Evolutionary conservation across 92 coral and sea anemone genomes (phyloP).

Genomic region (Pocillopora grandis): DNA sequence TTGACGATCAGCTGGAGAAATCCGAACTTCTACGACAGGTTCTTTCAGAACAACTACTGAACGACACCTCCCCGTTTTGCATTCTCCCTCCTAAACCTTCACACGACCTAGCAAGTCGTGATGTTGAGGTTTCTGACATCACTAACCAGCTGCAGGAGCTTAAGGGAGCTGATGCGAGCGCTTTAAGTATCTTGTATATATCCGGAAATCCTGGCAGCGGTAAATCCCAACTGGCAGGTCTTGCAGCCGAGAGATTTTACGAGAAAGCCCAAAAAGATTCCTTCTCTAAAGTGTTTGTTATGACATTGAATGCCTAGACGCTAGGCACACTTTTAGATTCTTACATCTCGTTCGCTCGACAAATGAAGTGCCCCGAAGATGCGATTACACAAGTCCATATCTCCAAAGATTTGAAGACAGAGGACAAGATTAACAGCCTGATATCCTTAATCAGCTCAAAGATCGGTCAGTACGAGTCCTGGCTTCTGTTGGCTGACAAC

Average conservation of each 20-base stretch:
- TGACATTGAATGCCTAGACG: neutral
- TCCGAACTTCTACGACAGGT: neutral
- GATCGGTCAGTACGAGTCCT: too few relatives aligned
- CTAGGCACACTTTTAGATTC: neutral
- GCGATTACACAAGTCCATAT: too few relatives aligned
- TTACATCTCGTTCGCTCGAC: neutral
- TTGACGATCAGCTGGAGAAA: neutral
- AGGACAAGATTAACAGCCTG: too few relatives aligned
- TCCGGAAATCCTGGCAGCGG: neutral
- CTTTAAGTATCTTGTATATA: neutral
- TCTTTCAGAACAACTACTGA: neutral
- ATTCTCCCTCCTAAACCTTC: neutral
- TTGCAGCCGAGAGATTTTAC: neutral
- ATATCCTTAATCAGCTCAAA: too few relatives aligned
- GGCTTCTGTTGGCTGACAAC: too few relatives aligned
- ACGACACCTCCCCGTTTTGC: neutral
- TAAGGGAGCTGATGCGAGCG: neutral
- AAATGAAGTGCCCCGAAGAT: too few relatives aligned
- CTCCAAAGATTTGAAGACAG: too few relatives aligned
- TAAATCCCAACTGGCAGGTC: neutral
- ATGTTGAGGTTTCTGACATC: too few relatives aligned
- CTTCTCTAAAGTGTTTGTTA: neutral
- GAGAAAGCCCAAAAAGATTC: neutral
- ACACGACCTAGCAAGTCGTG: neutral
- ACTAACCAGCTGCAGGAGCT: neutral